These are phyloP conservation scores for Typhlichthys eigenmanni DNA, from an alignment of 2,797 vertebrate genomes.

Conservation along the genomic window DNA sequence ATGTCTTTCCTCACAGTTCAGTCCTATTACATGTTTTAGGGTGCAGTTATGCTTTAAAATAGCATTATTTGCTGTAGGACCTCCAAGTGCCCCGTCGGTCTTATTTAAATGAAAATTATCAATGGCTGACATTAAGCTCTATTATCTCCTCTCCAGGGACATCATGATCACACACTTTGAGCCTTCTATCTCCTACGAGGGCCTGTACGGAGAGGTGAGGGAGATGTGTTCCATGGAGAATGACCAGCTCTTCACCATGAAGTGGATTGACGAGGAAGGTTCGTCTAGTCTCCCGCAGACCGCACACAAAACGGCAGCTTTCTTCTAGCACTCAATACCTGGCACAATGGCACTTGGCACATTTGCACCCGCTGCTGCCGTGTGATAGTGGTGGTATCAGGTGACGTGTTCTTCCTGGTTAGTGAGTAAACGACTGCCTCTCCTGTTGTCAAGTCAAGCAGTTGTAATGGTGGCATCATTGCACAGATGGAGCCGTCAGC, in stretches of 20 bases:
- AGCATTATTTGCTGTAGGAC: not conserved
- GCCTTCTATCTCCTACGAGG: slow-evolving; percentile 94
- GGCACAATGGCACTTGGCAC: too few relatives aligned
- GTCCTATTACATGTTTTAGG: too few relatives aligned
- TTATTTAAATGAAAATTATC: not conserved
- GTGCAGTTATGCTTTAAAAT: too few relatives aligned
- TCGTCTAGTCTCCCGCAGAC: not conserved
- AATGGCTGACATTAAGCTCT: not conserved
- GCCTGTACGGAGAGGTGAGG: slow-evolving; percentile 88
- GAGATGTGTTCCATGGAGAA: slow-evolving; percentile 99
- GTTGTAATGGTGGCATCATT: slow-evolving; percentile 47
- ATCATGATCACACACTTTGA: slow-evolving; percentile 99
- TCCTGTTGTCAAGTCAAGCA: slow-evolving; percentile 40
- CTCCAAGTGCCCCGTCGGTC: not conserved
- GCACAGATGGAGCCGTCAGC: slow-evolving; percentile 55
- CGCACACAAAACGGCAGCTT: not conserved
- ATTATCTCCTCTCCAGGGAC: slow-evolving; percentile 79
- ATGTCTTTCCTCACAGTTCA: too few relatives aligned
- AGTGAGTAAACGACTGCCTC: too few relatives aligned
- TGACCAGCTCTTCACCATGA: slow-evolving; percentile 98
- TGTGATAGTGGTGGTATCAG: too few relatives aligned
- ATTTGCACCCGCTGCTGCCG: too few relatives aligned
- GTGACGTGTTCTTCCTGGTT: slow-evolving; percentile 5
- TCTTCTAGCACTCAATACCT: not conserved
- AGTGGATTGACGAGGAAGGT: slow-evolving; percentile 99